These are phyloP conservation scores for Okamejei kenojei DNA, from an alignment of 2,797 vertebrate species.

Conservation along the genomic window DNA sequence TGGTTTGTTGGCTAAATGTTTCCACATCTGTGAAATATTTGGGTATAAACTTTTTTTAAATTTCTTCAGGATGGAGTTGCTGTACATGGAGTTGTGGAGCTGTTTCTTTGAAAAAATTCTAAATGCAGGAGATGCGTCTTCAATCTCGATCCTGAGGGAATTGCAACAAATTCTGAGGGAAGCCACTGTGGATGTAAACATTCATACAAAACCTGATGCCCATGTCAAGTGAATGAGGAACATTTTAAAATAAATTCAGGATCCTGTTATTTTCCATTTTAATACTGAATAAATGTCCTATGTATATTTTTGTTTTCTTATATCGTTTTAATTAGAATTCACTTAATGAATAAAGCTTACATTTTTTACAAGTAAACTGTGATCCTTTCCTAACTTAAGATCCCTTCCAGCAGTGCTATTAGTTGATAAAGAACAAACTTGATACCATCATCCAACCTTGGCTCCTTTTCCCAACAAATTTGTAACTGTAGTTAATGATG, in stretches of 20 bases:
- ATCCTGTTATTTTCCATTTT: background rate
- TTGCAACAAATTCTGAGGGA: slow-evolving; percentile 5
- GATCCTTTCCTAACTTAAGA: background rate
- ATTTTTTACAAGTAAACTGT: background rate
- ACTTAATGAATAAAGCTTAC: background rate
- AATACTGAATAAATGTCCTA: background rate
- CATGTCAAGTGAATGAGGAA: background rate
- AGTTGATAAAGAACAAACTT: too few species aligned
- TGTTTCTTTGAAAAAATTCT: slow-evolving; percentile 31
- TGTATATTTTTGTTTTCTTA: background rate
- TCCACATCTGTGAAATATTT: too few species aligned
- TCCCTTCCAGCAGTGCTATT: background rate
- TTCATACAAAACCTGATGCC: background rate
- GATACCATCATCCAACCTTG: too few species aligned
- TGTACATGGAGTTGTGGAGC: background rate
- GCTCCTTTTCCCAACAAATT: background rate
- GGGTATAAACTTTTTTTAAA: background rate
- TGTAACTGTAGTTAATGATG: background rate
- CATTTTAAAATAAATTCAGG: background rate
- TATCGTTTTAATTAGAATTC: background rate
- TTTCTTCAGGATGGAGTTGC: background rate
- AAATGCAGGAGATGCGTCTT: background rate
- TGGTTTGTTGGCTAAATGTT: background rate
- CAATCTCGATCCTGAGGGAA: background rate
- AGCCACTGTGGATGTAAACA: background rate